These are phyloP conservation scores for Calidris pygmaea DNA, from an alignment of 2,113 vertebrate genomes.

Conservation along the genomic window DNA sequence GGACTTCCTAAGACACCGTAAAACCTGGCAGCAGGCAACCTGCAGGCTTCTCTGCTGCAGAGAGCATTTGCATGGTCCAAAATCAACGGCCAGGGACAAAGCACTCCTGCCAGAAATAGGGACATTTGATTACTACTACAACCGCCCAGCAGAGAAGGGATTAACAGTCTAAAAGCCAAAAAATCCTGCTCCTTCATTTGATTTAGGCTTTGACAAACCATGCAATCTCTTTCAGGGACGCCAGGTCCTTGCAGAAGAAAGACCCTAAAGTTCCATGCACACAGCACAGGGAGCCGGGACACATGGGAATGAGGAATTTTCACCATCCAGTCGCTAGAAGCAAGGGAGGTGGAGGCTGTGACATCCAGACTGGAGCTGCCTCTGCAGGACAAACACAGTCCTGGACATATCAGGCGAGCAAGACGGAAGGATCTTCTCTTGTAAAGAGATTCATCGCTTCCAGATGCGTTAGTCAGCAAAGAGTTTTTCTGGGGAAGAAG, in stretches of 20 bases:
- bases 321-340: not conserved
- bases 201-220: not conserved
- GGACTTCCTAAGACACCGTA: not conserved
- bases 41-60: not conserved
- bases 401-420: not conserved
- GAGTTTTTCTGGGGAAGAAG: not conserved
- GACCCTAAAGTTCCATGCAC: not conserved
- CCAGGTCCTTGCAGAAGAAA: not conserved
- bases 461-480: conserved; percentile 24
- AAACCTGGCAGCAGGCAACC: not conserved
- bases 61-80: not conserved
- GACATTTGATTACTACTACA: not conserved
- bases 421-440: not conserved
- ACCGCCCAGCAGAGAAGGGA: not conserved
- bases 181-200: not conserved
- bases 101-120: not conserved
- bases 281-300: not conserved
- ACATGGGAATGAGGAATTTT: not conserved
- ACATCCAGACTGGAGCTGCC: not conserved
- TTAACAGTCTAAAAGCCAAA: not conserved
- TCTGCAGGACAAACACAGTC: not conserved
- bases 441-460: not conserved
- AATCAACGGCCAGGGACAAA: not conserved
- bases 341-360: not conserved
- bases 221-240: not conserved